Evolutionary conservation across 2,888 invertebrate species (phyloP).

Genomic region (Drosophila macrospina): DNA sequence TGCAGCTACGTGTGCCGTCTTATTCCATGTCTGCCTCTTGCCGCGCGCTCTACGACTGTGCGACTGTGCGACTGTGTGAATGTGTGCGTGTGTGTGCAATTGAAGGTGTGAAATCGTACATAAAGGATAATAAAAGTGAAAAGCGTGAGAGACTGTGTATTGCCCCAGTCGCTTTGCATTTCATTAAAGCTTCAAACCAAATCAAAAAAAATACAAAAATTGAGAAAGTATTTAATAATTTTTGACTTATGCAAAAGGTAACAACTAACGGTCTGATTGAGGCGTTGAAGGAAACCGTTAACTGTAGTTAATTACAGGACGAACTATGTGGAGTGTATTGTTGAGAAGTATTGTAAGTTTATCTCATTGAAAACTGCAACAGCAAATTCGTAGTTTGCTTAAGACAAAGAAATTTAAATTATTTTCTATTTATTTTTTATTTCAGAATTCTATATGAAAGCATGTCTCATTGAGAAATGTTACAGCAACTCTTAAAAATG

Average conservation of each 20-base stretch:
- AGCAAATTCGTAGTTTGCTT: too few species aligned
- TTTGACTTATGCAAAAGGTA: not conserved
- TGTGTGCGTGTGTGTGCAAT: conserved; percentile 52
- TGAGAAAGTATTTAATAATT: not conserved
- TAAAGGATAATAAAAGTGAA: conserved; percentile 80
- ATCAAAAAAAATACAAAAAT: not conserved
- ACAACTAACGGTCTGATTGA: not conserved
- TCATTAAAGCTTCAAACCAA: conserved; percentile 22
- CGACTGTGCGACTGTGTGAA: not conserved
- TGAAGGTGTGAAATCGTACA: conserved; percentile 78
- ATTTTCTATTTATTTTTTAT: too few species aligned
- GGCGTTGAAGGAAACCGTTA: not conserved
- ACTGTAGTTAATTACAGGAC: too few species aligned
- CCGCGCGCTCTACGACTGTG: not conserved
- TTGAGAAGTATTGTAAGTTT: too few species aligned
- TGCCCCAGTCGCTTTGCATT: conserved; percentile 16
- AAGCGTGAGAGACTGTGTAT: conserved; percentile 44
- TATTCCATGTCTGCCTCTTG: conserved; percentile 19
- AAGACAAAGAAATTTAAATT: too few species aligned
- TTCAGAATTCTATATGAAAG: too few species aligned
- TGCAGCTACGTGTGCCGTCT: conserved; percentile 75
- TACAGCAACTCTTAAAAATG: not conserved
- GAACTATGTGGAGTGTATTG: too few species aligned
- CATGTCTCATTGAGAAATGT: too few species aligned
- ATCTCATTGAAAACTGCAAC: too few species aligned